phyloP scores from a whole-genome alignment of 2,113 vertebrate species.

The Cariama cristata region DNA sequence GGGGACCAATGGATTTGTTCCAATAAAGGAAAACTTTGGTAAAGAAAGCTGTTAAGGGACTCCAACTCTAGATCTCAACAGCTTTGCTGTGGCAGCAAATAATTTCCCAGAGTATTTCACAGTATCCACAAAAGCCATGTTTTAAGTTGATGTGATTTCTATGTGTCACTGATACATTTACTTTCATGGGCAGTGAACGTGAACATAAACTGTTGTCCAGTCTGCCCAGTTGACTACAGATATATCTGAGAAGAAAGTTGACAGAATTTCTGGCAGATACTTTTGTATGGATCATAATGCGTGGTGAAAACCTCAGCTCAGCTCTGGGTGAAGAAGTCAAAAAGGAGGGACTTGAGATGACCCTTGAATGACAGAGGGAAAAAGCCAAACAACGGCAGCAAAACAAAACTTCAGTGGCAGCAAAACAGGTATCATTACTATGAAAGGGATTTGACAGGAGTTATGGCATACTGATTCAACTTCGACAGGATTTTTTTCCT shows the following conservation, averaged over 20 bases:
- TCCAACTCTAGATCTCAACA: neutral
- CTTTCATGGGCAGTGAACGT: neutral
- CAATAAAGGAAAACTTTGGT: neutral
- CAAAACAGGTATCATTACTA: neutral
- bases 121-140: neutral
- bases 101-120: neutral
- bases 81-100: fast-evolving
- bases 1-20: neutral
- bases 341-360: neutral
- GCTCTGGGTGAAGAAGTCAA: neutral
- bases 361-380: neutral
- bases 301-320: neutral
- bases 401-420: neutral
- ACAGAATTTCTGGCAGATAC: neutral
- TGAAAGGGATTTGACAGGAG: neutral
- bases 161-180: neutral
- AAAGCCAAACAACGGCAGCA: neutral
- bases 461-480: neutral
- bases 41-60: neutral
- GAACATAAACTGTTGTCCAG: neutral
- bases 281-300: neutral
- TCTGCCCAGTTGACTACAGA: neutral
- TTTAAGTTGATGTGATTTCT: neutral
- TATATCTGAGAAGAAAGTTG: neutral
- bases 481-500: neutral